A percentile compares a stretch with the other conserved stretches of the same genome.
Conservation (phyloP, 2,888 invertebrate species). For the Drosophila mayaguana region DNA sequence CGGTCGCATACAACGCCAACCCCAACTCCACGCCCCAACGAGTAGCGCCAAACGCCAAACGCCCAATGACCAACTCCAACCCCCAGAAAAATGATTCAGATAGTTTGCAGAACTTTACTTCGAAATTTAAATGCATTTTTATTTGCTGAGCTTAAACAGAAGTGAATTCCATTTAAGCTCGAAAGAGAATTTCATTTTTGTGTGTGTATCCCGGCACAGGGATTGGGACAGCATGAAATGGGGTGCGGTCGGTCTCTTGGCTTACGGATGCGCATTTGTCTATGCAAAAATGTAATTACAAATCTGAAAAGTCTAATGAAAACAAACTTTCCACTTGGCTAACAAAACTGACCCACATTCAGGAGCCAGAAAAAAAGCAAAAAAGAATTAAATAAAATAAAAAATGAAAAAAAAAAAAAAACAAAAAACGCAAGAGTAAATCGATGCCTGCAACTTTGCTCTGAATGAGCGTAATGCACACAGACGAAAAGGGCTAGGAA, state of each 20-base stretch:
- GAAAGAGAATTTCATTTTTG: constrained; percentile 23
- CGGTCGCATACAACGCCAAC: constrained; percentile 3
- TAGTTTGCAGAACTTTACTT: constrained; percentile 50
- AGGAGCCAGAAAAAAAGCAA: neutral
- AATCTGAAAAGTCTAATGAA: constrained; percentile 49
- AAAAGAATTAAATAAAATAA: neutral
- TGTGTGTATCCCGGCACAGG: constrained; percentile 24
- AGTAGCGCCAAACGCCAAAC: too few species aligned
- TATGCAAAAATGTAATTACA: constrained; percentile 67
- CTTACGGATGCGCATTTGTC: constrained; percentile 35
- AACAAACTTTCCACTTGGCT: constrained; percentile 51
- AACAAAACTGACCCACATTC: constrained; percentile 61
- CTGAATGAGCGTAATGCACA: constrained; percentile 17
- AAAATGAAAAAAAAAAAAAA: neutral
- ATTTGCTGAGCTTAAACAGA: constrained; percentile 41
- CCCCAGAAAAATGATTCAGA: constrained; percentile 19
- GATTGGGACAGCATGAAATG: constrained; percentile 20
- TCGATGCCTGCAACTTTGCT: constrained; percentile 39
- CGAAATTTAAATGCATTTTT: constrained; percentile 47
- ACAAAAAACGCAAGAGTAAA: constrained; percentile 27
- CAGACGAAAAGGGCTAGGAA: constrained; percentile 1
- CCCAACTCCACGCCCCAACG: constrained; percentile 1
- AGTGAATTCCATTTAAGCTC: constrained; percentile 40
- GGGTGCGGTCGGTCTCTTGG: constrained; percentile 47
- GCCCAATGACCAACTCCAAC: neutral